These are phyloP conservation scores for Melanerpes formicivorus DNA, from an alignment of 2,113 vertebrate genomes.

Conservation along the genomic window DNA sequence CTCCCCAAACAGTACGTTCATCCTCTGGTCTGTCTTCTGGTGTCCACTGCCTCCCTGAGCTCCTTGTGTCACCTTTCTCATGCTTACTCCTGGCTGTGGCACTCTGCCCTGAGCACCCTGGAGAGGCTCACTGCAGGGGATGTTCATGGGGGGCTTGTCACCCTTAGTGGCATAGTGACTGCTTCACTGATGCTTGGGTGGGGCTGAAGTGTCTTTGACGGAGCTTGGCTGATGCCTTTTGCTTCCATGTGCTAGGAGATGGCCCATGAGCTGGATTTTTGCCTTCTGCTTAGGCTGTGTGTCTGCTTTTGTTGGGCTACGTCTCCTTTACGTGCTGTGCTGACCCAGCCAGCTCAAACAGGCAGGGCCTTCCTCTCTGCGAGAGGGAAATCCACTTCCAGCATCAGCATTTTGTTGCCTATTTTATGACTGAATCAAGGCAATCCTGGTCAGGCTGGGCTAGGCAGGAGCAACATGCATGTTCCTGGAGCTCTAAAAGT, in stretches of 20 bases:
- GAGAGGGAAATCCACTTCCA: not conserved
- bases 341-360: not conserved
- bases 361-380: not conserved
- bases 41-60: not conserved
- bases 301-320: not conserved
- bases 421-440: not conserved
- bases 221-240: not conserved
- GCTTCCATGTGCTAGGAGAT: not conserved
- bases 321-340: not conserved
- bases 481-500: not conserved
- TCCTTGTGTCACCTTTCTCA: not conserved
- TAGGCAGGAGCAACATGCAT: not conserved
- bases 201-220: not conserved
- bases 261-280: not conserved
- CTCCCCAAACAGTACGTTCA: conserved; percentile 79
- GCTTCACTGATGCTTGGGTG: not conserved
- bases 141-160: not conserved
- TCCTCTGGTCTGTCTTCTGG: not conserved
- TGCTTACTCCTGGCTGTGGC: not conserved
- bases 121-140: not conserved
- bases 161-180: not conserved
- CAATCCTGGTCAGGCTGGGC: not conserved
- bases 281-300: not conserved
- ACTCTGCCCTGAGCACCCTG: not conserved
- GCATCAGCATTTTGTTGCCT: not conserved